phyloP scores from a whole-genome alignment of 1,140 invertebrate genomes.

The Lepidurus arcticus region DNA sequence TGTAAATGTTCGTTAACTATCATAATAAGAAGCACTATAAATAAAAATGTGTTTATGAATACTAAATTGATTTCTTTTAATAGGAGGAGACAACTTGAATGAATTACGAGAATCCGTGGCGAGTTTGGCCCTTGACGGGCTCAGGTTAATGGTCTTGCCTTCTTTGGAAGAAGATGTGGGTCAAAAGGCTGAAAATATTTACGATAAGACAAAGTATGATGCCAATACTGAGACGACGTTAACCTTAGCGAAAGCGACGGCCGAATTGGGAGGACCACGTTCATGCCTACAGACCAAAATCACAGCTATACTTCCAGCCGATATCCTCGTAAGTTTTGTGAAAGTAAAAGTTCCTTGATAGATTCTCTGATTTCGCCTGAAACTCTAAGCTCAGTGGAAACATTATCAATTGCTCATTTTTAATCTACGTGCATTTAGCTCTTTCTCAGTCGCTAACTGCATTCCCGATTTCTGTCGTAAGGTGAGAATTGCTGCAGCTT shows the following conservation, averaged over 20 bases:
- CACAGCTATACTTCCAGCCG: constrained; percentile 42
- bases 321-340: constrained; percentile 39
- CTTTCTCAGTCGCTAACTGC: neutral
- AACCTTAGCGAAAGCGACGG: constrained; percentile 37
- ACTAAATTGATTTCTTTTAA: constrained; percentile 38
- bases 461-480: neutral
- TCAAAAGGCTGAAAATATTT: constrained; percentile 35
- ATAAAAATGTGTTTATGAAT: too few species aligned
- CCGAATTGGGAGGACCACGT: constrained; percentile 36
- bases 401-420: too few species aligned
- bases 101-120: constrained; percentile 39
- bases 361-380: neutral
- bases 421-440: neutral
- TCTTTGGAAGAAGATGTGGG: constrained; percentile 45
- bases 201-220: constrained; percentile 38
- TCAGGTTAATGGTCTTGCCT: constrained; percentile 45
- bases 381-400: neutral
- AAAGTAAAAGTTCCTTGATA: too few species aligned
- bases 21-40: too few species aligned
- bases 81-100: constrained; percentile 41
- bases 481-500: constrained; percentile 29
- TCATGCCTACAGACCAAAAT: constrained; percentile 43
- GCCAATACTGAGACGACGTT: constrained; percentile 40
- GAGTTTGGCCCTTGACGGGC: constrained; percentile 38
- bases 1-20: too few species aligned